Evolutionary conservation across 2,888 invertebrate genomes (phyloP), one percentile per base, ranked within the genome.

Genomic region (Bursaphelenchus okinawaensis): DNA sequence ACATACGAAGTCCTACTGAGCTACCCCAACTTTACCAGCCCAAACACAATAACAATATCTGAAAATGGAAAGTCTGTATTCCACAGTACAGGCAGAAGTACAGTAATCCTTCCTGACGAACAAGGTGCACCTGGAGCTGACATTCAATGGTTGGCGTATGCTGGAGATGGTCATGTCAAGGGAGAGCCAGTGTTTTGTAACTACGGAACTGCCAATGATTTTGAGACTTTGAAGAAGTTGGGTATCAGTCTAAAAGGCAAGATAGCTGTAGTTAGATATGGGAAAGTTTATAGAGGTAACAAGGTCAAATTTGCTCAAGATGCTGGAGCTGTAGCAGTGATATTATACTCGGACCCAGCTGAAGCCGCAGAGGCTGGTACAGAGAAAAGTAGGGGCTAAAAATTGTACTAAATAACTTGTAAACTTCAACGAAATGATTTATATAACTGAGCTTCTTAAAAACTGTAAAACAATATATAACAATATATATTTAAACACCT

Each of bases 221-320:
- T 77, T 67, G 20, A 7, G 54, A n/a, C 8, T n/a, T n/a, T 52
- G 29, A 19, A 29, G 29, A 50, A 56, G 22, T 75, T 60, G 55
- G 63, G 68, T 40, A 68, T 78, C 28, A 50, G 64, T 7, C 54
- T 78, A n/a, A 59, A 58, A 1, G 72, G 67, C 0, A 56, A 65
- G 28, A 78, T 78, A 28, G 74, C 63, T 8, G 62, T 85, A 23
- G 82, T 83, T 16, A 75, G 84, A 63, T 84, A 84, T 71, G 85
- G 85, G 3, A 81, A 79, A 55, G 79, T 84, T n/a, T 84, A 83
- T 68, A 72, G 85, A 24, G 75, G 85, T 50, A 85, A 84, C 12
- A 84, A 84, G 67, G 85, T 84, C 0, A 67, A 70, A 50, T 63
- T 70, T 31, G 81, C 80, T 7, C 74, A 79, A 31, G n/a, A 68